Conservation (phyloP, 2,888 invertebrate species). For the Noctua fimbriata region DNA sequence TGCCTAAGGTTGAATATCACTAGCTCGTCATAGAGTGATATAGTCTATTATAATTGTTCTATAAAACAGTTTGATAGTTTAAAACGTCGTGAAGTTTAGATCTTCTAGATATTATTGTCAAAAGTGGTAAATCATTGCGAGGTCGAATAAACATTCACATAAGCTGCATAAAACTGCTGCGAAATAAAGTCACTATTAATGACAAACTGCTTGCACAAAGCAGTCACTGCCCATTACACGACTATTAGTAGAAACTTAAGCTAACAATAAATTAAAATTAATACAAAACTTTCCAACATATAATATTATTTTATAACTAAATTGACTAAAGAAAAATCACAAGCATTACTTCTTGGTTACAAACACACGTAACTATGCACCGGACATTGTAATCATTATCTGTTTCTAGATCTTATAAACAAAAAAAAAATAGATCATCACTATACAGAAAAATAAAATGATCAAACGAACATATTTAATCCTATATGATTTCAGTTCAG, state of each 20-base stretch:
- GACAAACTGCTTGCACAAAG: neutral
- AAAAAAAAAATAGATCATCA: no score
- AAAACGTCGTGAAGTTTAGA: neutral
- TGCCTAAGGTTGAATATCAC: neutral
- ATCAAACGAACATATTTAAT: no score
- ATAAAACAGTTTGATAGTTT: neutral
- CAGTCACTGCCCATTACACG: neutral
- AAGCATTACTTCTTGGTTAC: neutral
- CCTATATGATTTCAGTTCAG: neutral
- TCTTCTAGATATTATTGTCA: neutral
- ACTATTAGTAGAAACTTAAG: neutral
- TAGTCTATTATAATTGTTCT: neutral
- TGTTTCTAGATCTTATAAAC: neutral
- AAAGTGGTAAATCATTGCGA: neutral
- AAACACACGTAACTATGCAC: neutral
- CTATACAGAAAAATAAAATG: no score
- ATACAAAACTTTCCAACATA: neutral
- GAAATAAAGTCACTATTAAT: neutral
- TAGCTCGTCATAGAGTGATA: neutral
- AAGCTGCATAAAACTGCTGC: neutral
- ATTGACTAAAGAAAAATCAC: slow-evolving; percentile 33
- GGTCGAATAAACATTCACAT: neutral
- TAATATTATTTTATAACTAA: slow-evolving; percentile 3
- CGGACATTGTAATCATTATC: neutral
- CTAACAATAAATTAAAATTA: slow-evolving; percentile 11